phyloP scores from a whole-genome alignment of 2,797 vertebrate genomes.

The Paedocypris micromegethes region DNA sequence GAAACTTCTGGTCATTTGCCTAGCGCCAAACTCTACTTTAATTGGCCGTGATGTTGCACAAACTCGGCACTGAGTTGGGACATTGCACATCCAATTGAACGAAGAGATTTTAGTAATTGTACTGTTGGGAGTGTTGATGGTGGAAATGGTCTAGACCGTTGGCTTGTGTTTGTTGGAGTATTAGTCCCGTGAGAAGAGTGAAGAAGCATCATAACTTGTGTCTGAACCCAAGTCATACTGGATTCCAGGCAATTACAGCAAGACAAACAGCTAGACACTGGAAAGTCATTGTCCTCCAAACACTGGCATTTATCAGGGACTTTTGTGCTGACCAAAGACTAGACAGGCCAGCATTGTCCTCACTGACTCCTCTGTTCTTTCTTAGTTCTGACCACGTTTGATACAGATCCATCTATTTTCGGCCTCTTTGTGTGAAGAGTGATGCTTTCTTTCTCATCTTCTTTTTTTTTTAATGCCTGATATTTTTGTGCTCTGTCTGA shows the following conservation, averaged over 20 bases:
- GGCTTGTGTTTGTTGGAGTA: constrained; percentile 7
- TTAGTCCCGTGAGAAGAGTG: constrained; percentile 30
- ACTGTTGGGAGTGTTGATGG: constrained; percentile 35
- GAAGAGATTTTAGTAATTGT: constrained; percentile 40
- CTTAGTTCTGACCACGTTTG: constrained; percentile 17
- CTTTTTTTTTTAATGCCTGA: constrained; percentile 12
- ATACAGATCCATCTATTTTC: background rate
- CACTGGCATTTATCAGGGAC: constrained; percentile 32
- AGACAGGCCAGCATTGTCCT: background rate
- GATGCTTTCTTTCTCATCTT: constrained; percentile 5
- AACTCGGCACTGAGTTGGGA: too few species aligned
- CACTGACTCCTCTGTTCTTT: background rate
- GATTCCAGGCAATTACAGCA: constrained; percentile 39
- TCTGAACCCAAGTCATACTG: constrained; percentile 29
- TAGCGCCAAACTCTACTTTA: constrained; percentile 22
- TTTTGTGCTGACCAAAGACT: constrained; percentile 36
- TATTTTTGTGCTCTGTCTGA: background rate
- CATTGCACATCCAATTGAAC: constrained; percentile 13
- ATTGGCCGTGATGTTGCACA: constrained; percentile 23
- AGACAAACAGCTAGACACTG: constrained; percentile 31
- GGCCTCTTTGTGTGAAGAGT: background rate
- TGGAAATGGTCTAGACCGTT: constrained; percentile 30
- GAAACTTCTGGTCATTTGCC: constrained; percentile 4
- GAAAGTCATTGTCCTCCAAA: constrained; percentile 23
- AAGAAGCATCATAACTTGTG: constrained; percentile 12